A percentile compares a stretch with the other conserved stretches of the same genome.
Evolutionary conservation across 2,888 invertebrate genomes (phyloP).

Genomic region (Psococerastis gibbosa): DNA sequence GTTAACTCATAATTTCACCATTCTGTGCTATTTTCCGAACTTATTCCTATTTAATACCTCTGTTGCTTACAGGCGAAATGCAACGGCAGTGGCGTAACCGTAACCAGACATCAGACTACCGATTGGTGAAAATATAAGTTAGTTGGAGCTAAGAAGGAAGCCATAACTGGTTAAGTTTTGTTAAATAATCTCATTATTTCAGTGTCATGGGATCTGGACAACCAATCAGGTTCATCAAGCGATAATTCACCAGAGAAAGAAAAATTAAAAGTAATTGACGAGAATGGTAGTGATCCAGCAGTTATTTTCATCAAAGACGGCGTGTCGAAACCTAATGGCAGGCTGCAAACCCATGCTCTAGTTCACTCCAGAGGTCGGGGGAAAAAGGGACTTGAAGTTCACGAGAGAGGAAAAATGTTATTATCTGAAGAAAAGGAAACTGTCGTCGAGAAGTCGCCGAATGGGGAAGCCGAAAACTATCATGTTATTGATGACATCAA

Average conservation of each 20-base stretch:
- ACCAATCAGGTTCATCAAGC: background rate
- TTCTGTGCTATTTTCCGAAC: background rate
- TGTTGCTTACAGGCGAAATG: background rate
- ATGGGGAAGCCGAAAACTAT: conserved; percentile 20
- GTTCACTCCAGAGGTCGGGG: background rate
- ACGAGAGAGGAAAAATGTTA: background rate
- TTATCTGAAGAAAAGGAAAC: conserved; percentile 37
- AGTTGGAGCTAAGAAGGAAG: no score
- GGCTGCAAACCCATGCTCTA: background rate
- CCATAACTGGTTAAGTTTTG: no score
- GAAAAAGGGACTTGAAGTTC: background rate
- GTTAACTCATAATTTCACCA: background rate
- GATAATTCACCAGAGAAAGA: conserved; percentile 4
- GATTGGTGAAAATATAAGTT: no score
- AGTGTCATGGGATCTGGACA: conserved; percentile 5
- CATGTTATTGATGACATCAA: conserved; percentile 40
- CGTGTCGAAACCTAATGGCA: background rate
- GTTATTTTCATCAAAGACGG: background rate
- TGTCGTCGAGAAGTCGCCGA: conserved; percentile 44
- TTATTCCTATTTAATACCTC: no score
- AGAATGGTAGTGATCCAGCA: no score
- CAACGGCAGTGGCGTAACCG: background rate
- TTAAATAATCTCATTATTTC: background rate
- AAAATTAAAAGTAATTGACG: no score
- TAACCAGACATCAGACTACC: no score